A percentile compares a stretch with the other conserved stretches of the same genome.
phyloP scores from a whole-genome alignment of 2,797 vertebrate species.

The Lindbergichthys nudifrons region DNA sequence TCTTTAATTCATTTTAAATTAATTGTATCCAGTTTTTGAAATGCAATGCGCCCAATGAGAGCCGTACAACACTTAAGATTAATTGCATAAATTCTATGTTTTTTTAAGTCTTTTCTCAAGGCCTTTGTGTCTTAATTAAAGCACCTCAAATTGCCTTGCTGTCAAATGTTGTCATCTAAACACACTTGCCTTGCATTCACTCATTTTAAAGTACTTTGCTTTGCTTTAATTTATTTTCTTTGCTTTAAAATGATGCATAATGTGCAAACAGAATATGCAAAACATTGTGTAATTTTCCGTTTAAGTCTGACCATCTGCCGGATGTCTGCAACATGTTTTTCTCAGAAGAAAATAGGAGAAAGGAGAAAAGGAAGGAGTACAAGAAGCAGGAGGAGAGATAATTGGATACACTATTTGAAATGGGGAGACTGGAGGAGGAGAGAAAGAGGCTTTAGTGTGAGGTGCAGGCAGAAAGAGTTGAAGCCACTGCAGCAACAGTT shows the following conservation, averaged over 20 bases:
- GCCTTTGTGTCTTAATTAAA: neutral
- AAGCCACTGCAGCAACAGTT: conserved; percentile 73
- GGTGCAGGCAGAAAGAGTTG: conserved; percentile 2
- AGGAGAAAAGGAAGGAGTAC: conserved; percentile 11
- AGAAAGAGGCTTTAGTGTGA: neutral
- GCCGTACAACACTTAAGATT: neutral
- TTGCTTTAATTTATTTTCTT: neutral
- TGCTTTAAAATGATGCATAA: neutral
- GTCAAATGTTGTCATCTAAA: neutral
- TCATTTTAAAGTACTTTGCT: neutral
- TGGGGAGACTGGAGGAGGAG: neutral
- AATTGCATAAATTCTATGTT: neutral
- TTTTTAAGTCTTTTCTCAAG: neutral
- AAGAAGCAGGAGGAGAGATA: conserved; percentile 15
- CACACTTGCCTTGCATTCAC: neutral
- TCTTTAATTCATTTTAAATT: too few relatives aligned
- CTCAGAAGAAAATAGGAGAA: neutral
- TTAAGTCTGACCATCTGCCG: conserved; percentile 17
- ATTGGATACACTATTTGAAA: conserved; percentile 12
- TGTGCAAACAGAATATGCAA: neutral
- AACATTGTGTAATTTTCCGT: neutral
- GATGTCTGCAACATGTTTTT: conserved; percentile 19
- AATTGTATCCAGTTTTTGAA: neutral
- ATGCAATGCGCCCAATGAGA: neutral
- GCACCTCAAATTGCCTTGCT: neutral